Evolutionary conservation across 2,888 invertebrate species (phyloP).

Genomic region (Sarcophaga variegata): DNA sequence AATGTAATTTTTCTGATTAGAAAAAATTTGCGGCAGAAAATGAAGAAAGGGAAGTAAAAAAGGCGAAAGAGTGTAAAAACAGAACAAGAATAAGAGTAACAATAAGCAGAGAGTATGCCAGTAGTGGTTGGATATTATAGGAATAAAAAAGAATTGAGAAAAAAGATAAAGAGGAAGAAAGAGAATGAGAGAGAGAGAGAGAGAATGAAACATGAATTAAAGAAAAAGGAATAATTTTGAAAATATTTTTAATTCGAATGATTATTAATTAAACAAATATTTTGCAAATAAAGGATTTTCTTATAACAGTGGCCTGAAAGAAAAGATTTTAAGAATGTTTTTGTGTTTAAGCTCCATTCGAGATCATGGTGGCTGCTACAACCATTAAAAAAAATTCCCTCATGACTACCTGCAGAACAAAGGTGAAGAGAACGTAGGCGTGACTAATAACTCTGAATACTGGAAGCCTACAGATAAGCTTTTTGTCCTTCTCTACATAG

Average conservation of each 20-base stretch:
- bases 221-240: neutral
- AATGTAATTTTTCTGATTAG: conserved; percentile 78
- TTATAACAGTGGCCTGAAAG: too few relatives aligned
- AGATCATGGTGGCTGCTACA: too few relatives aligned
- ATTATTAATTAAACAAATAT: too few relatives aligned
- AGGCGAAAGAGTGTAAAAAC: neutral
- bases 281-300: too few relatives aligned
- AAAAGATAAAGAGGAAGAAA: neutral
- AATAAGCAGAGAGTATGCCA: neutral
- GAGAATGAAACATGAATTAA: neutral
- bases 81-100: conserved; percentile 11
- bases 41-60: conserved; percentile 14
- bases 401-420: too few relatives aligned
- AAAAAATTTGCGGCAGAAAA: conserved; percentile 40
- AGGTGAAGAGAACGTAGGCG: too few relatives aligned
- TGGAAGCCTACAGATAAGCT: too few relatives aligned
- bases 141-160: neutral
- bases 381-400: too few relatives aligned
- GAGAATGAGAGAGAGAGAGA: neutral
- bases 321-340: too few relatives aligned
- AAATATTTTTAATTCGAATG: neutral
- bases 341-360: too few relatives aligned
- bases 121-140: neutral
- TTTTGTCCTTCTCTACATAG: too few relatives aligned
- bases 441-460: too few relatives aligned